Conservation (phyloP, 1,140 invertebrate genomes). For the Probaryconus sp. region DNA sequence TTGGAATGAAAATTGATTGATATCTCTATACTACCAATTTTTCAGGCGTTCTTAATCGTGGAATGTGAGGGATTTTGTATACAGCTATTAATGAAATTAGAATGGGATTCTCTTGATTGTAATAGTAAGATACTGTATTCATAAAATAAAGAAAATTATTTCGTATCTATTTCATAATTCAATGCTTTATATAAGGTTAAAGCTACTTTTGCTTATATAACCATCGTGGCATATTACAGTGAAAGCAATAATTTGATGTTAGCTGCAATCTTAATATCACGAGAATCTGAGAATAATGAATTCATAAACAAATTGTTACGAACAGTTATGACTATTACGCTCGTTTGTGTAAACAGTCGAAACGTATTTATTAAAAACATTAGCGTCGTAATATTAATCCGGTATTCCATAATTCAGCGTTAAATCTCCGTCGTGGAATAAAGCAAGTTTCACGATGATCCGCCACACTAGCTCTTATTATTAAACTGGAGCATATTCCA, state of each 20-base stretch:
- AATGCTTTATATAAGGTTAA: background rate
- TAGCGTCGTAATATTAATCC: conserved; percentile 45
- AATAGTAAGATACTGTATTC: no score
- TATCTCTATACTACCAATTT: no score
- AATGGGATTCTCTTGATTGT: no score
- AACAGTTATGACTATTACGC: conserved; percentile 39
- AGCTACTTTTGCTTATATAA: background rate
- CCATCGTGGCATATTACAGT: conserved; percentile 10
- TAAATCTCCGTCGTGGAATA: conserved; percentile 51
- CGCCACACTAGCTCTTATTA: conserved; percentile 48
- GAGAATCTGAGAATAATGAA: conserved; percentile 25
- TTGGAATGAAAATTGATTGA: no score
- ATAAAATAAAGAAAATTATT: no score
- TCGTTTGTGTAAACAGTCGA: conserved; percentile 43
- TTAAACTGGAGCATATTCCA: conserved; percentile 48
- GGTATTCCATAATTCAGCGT: conserved; percentile 50
- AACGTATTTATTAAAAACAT: conserved; percentile 53
- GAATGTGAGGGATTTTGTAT: no score
- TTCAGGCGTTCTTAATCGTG: no score
- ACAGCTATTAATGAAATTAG: no score
- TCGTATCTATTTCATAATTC: no score
- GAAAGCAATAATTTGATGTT: conserved; percentile 16
- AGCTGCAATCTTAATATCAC: conserved; percentile 17
- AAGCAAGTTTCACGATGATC: conserved; percentile 47
- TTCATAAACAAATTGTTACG: conserved; percentile 40